Evolutionary conservation across 2,113 vertebrate genomes (phyloP), one percentile per base, ranked within the genome.

Genomic region (Heterotilapia buettikoferi): DNA sequence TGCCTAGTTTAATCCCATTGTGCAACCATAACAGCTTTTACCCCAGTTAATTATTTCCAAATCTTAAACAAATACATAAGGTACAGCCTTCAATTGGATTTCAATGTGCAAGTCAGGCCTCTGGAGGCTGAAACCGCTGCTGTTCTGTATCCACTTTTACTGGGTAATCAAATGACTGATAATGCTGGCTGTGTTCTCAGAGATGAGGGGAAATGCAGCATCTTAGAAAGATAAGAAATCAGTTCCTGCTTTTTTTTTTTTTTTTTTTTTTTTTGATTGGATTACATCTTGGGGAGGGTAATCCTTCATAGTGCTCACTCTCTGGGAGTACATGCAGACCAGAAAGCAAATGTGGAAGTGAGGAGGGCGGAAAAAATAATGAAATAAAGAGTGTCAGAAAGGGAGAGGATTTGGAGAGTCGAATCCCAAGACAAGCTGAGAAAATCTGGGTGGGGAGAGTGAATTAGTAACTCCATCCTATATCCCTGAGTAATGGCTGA

Each of bases 91-190:
- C 95, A 96, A 97, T 96, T 95, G 87, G 96, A 97, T 97, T 97
- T 94, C 79, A 91, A 95, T 92, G 92, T 95, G 94, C 93, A 96
- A 94, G 90, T 93, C 95, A 94, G 95, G 92, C 95, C 95, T 96
- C 95, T 94, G 9, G 92, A 93, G 95, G 95, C 94, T 85, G 86
- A 91, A 94, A 91, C 84, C 50, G 85, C 93, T 91, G 89, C 96
- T 96, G 94, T 92, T 96, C 92, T 94, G 89, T 93, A 89, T 97
- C 95, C 95, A 96, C 96, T 96, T 96, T 94, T 94, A 91, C 93
- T 93, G 86, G 80, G 90, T 97, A 97, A 97, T 97, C 95, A 96
- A 97, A 97, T 97, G 96, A 97, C 92, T 95, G 94, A 95, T 96
- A 96, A 96, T 96, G 95, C 95, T 94, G 90, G 90, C 92, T 93